Evolutionary conservation across 2,797 vertebrate genomes (phyloP).

Genomic region (Falco peregrinus): DNA sequence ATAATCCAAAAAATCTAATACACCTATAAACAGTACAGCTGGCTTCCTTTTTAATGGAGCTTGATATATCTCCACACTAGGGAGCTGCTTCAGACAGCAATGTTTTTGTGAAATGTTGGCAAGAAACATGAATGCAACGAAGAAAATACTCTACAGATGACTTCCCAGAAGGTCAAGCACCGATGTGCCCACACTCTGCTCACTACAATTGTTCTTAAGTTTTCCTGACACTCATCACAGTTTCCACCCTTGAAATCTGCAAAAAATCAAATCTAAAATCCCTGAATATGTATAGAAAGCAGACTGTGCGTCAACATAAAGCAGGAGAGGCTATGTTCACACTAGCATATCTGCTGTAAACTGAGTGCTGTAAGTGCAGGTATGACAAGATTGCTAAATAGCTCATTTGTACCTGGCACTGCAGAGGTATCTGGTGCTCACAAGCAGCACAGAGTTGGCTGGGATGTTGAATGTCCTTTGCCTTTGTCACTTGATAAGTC

Average conservation of each 20-base stretch:
- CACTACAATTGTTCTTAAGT: background rate
- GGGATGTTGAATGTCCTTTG: background rate
- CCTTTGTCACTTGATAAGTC: background rate
- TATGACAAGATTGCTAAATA: background rate
- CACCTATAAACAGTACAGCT: slow-evolving; percentile 18
- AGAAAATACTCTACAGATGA: background rate
- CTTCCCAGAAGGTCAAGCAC: background rate
- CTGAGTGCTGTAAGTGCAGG: background rate
- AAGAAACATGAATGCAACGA: background rate
- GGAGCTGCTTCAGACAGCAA: background rate
- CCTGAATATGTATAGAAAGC: background rate
- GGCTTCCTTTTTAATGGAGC: slow-evolving; percentile 39
- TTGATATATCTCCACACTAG: background rate
- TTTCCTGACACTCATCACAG: background rate
- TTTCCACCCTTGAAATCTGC: background rate
- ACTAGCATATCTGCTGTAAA: background rate
- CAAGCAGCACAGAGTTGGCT: background rate
- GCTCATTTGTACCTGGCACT: background rate
- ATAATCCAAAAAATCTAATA: background rate
- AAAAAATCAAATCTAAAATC: background rate
- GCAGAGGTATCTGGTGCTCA: background rate
- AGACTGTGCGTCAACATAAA: background rate
- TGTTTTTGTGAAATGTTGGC: background rate
- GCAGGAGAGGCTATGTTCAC: background rate
- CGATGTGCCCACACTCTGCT: background rate